These are phyloP conservation scores for Lepidurus packardi DNA, from an alignment of 1,140 invertebrate species.

Conservation along the genomic window DNA sequence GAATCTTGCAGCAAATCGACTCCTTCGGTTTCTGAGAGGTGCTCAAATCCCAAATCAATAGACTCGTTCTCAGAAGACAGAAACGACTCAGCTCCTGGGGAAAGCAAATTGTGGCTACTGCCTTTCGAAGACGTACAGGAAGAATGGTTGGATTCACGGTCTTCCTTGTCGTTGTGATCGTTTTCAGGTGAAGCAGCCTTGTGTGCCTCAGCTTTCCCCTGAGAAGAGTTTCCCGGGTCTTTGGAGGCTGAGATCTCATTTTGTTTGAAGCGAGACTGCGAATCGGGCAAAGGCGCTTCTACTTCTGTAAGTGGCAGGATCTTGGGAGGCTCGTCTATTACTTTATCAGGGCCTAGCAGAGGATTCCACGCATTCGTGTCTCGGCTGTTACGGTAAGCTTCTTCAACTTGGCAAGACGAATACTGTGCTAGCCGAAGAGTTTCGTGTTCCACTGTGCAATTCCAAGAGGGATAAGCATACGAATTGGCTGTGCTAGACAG, in stretches of 20 bases:
- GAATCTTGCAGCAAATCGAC: constrained; percentile 5
- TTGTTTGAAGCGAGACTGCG: neutral
- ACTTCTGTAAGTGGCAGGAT: neutral
- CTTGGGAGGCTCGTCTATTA: neutral
- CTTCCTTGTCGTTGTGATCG: neutral
- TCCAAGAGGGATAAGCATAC: neutral
- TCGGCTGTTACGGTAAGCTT: neutral
- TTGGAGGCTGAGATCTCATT: neutral
- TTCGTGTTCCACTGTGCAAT: neutral
- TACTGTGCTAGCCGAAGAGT: neutral
- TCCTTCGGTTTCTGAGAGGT: neutral
- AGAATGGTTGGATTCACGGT: neutral
- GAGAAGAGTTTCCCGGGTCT: neutral
- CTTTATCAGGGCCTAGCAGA: neutral
- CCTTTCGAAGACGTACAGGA: neutral
- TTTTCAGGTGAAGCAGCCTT: neutral
- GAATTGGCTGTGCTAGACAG: neutral
- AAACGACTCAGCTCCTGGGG: neutral
- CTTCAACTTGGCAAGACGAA: neutral
- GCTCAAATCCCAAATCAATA: neutral
- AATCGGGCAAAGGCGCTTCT: neutral
- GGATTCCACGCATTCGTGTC: neutral
- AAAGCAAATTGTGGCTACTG: constrained; percentile 10
- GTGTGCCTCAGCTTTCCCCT: neutral
- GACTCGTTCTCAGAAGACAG: constrained; percentile 1